phyloP scores from a whole-genome alignment of 2,888 invertebrate species.

The Gandaritis pyraliata region DNA sequence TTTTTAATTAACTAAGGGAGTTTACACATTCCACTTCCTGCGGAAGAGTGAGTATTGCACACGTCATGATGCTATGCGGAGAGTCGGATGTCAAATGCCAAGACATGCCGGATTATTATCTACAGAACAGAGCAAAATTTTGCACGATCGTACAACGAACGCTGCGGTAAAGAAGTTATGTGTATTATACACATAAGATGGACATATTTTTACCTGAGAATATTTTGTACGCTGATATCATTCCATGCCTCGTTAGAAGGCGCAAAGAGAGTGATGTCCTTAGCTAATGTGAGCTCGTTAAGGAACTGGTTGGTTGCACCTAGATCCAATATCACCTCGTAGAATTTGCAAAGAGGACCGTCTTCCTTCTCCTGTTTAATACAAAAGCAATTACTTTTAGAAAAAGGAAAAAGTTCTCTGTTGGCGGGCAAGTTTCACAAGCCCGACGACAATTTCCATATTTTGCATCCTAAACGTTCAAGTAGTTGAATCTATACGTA shows the following conservation, averaged over 20 bases:
- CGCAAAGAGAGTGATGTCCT: conserved; percentile 93
- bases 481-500: not conserved
- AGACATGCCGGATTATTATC: not conserved
- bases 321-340: conserved; percentile 90
- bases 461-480: not conserved
- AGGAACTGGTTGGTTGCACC: conserved; percentile 89
- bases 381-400: conserved; percentile 21
- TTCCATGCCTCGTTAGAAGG: conserved; percentile 95
- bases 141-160: not conserved
- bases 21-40: too few species aligned
- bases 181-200: not conserved
- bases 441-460: conserved; percentile 12
- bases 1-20: too few species aligned
- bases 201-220: conserved; percentile 79
- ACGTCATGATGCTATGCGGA: too few species aligned
- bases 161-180: not conserved
- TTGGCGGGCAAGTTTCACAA: conserved; percentile 7
- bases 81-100: not conserved
- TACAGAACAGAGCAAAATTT: not conserved
- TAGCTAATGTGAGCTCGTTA: conserved; percentile 87
- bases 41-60: too few species aligned
- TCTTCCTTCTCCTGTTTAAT: conserved; percentile 74
- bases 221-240: conserved; percentile 88
- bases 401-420: conserved; percentile 2
- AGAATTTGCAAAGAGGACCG: conserved; percentile 91